These are phyloP conservation scores for Cephalotes varians DNA, from an alignment of 2,888 invertebrate genomes.

Conservation along the genomic window DNA sequence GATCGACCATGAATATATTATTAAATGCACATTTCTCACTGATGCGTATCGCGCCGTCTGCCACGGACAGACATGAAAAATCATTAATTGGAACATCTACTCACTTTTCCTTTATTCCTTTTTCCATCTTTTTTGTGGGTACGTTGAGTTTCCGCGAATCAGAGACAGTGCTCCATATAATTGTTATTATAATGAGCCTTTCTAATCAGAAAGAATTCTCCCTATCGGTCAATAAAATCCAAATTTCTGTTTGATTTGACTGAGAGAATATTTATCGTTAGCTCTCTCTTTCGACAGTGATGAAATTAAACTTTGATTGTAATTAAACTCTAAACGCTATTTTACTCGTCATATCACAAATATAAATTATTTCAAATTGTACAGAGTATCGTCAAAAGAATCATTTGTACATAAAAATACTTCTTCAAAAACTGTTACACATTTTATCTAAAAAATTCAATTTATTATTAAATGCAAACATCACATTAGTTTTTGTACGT, in stretches of 20 bases:
- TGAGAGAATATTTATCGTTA: slow-evolving; percentile 10
- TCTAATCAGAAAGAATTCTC: neutral
- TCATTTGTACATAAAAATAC: neutral
- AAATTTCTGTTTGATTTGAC: slow-evolving; percentile 9
- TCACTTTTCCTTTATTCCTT: neutral
- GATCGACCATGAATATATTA: slow-evolving; percentile 30
- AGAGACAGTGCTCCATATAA: slow-evolving; percentile 16
- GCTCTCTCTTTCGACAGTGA: neutral
- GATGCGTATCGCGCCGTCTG: neutral
- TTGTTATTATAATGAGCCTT: slow-evolving; percentile 33
- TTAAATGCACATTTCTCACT: slow-evolving; percentile 33
- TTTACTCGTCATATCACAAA: neutral
- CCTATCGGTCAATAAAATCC: neutral
- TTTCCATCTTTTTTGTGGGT: slow-evolving; percentile 3
- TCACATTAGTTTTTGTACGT: neutral
- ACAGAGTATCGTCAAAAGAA: neutral
- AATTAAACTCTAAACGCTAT: slow-evolving; percentile 14
- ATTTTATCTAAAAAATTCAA: neutral
- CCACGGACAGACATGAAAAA: slow-evolving; percentile 16
- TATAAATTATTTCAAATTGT: neutral
- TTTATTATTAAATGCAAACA: neutral
- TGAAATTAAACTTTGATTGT: neutral
- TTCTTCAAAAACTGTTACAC: neutral
- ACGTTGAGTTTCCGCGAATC: slow-evolving; percentile 13
- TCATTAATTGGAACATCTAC: slow-evolving; percentile 49